A percentile compares a stretch with the other conserved stretches of the same genome.
These are phyloP conservation scores for Dinoponera quadriceps DNA, from an alignment of 1,140 invertebrate species.

Conservation along the genomic window DNA sequence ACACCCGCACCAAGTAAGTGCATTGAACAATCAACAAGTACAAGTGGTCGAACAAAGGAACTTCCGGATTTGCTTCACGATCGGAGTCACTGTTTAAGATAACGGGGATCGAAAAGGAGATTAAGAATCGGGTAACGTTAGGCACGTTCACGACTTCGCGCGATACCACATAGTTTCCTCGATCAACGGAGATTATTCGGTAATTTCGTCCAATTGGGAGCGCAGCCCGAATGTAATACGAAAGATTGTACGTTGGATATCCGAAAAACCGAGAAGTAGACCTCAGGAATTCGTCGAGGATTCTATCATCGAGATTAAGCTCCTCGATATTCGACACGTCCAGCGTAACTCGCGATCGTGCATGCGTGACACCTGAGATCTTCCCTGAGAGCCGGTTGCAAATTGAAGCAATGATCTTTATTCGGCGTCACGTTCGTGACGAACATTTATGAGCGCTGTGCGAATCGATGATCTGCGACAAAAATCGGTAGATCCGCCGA, in stretches of 20 bases:
- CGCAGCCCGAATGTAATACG: no score
- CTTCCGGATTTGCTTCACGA: not conserved
- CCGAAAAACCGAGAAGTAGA: no score
- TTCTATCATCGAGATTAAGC: no score
- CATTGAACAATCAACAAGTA: constrained; percentile 38
- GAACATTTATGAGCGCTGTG: constrained; percentile 35
- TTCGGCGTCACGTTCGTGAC: not conserved
- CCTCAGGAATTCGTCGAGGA: no score
- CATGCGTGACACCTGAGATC: not conserved
- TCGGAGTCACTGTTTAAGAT: not conserved
- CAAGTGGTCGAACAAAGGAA: constrained; percentile 28
- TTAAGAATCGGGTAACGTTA: not conserved
- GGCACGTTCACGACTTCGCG: no score
- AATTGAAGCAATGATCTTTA: constrained; percentile 35
- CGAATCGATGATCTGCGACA: not conserved
- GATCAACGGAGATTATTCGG: no score
- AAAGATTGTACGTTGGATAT: no score
- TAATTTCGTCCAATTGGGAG: no score
- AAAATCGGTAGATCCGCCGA: constrained; percentile 36
- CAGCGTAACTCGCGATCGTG: no score
- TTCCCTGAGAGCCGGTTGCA: not conserved
- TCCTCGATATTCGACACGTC: no score
- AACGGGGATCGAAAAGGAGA: not conserved
- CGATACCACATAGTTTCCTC: no score
- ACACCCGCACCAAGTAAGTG: constrained; percentile 78